Conservation (phyloP, 2,888 invertebrate species). For the Acronicta alni region DNA sequence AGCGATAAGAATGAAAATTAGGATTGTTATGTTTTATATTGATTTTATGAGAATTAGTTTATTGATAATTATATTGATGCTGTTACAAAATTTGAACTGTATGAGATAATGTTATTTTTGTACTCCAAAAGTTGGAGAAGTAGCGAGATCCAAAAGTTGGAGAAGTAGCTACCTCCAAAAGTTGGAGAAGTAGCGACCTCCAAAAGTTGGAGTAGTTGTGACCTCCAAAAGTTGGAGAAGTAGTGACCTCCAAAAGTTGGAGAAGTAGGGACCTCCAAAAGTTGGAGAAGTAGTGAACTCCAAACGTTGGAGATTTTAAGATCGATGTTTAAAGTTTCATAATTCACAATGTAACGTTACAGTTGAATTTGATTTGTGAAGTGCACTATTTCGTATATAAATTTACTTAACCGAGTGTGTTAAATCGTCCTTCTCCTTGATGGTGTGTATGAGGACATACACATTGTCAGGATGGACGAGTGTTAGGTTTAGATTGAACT, state of each 20-base stretch:
- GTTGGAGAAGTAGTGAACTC: neutral
- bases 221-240: too few species aligned
- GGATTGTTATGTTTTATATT: neutral
- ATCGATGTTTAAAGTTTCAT: neutral
- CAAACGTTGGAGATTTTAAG: neutral
- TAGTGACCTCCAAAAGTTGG: neutral
- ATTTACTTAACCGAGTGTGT: too few species aligned
- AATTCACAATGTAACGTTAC: too few species aligned
- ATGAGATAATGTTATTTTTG: neutral
- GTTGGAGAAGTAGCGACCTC: too few species aligned
- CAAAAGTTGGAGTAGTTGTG: too few species aligned
- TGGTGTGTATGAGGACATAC: slow-evolving; percentile 1
- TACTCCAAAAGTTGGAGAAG: too few species aligned
- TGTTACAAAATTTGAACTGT: neutral
- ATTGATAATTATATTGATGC: neutral
- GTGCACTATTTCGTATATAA: too few species aligned
- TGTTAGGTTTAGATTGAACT: neutral
- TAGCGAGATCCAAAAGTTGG: too few species aligned
- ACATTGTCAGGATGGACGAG: too few species aligned
- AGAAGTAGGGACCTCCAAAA: neutral
- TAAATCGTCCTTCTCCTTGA: neutral
- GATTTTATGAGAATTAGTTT: neutral
- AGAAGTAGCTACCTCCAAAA: too few species aligned
- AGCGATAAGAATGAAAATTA: neutral
- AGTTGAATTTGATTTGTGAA: too few species aligned